These are phyloP conservation scores for Ganaspis sp. DNA, from an alignment of 1,140 invertebrate genomes.

Conservation along the genomic window DNA sequence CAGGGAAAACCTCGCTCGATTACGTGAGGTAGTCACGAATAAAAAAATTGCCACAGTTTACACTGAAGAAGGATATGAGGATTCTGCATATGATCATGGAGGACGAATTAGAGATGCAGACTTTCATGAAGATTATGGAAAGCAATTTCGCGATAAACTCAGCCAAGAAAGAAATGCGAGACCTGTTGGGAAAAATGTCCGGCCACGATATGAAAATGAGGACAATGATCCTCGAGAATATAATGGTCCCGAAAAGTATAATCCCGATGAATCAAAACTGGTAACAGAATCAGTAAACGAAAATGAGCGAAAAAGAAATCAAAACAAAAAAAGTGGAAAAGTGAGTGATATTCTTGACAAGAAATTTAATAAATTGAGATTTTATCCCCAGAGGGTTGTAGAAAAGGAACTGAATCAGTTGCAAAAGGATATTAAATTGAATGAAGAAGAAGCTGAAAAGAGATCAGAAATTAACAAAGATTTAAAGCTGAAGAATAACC, in stretches of 20 bases:
- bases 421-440: conserved; percentile 56
- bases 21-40: conserved; percentile 82
- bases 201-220: not conserved
- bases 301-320: not conserved
- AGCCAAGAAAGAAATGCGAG: conserved; percentile 37
- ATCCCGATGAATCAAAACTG: conserved; percentile 32
- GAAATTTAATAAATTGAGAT: conserved; percentile 30
- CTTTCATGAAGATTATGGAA: conserved; percentile 72
- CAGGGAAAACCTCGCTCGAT: conserved; percentile 78
- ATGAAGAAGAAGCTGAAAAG: conserved; percentile 48
- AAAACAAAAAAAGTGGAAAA: not conserved
- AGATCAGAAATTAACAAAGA: conserved; percentile 38
- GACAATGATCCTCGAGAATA: conserved; percentile 42
- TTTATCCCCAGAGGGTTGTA: conserved; percentile 58
- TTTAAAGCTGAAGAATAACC: not conserved
- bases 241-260: conserved; percentile 24
- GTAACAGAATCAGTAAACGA: conserved; percentile 22
- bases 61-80: conserved; percentile 87
- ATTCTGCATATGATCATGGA: conserved; percentile 85
- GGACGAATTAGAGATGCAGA: conserved; percentile 83
- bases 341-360: not conserved
- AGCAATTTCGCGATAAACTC: conserved; percentile 58
- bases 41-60: conserved; percentile 85
- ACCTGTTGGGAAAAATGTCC: conserved; percentile 38
- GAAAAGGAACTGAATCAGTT: conserved; percentile 57